Conservation (phyloP, 1,140 invertebrate genomes). For the Drosophila melanogaster region DNA sequence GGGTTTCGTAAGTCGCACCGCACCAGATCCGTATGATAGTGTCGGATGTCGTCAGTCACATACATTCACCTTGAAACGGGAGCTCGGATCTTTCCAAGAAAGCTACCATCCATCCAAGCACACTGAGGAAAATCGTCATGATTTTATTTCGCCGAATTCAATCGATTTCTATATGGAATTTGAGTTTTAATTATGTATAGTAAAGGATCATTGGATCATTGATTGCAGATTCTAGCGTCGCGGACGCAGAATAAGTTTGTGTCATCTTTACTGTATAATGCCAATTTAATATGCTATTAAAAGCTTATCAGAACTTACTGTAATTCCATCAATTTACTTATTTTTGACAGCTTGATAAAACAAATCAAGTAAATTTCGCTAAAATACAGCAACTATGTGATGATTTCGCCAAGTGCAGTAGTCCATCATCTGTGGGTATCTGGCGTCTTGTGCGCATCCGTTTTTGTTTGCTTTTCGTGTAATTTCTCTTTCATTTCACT, state of each 20-base stretch:
- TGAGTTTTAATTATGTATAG: too few relatives aligned
- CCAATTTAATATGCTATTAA: too few relatives aligned
- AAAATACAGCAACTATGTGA: too few relatives aligned
- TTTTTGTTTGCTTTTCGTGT: slow-evolving; percentile 78
- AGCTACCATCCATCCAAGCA: slow-evolving; percentile 30
- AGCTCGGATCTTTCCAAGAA: slow-evolving; percentile 39
- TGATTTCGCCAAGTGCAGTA: slow-evolving; percentile 10
- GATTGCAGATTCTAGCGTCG: too few relatives aligned
- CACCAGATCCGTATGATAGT: slow-evolving; percentile 63
- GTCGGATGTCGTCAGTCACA: slow-evolving; percentile 49
- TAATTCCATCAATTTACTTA: too few relatives aligned
- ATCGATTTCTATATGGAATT: not conserved
- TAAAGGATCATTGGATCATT: too few relatives aligned
- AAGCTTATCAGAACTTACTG: too few relatives aligned
- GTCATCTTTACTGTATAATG: too few relatives aligned
- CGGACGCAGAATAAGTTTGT: too few relatives aligned
- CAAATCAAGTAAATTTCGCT: too few relatives aligned
- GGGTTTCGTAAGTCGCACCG: slow-evolving; percentile 61
- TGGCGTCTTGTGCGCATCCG: slow-evolving; percentile 65
- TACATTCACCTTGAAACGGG: slow-evolving; percentile 76
- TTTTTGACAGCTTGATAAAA: too few relatives aligned
- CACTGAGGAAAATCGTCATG: slow-evolving; percentile 4
- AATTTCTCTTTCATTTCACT: slow-evolving; percentile 84
- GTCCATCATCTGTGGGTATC: slow-evolving; percentile 38
- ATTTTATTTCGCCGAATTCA: not conserved